These are phyloP conservation scores for Oxystoma pomonae DNA, from an alignment of 2,888 invertebrate species.

Conservation along the genomic window DNA sequence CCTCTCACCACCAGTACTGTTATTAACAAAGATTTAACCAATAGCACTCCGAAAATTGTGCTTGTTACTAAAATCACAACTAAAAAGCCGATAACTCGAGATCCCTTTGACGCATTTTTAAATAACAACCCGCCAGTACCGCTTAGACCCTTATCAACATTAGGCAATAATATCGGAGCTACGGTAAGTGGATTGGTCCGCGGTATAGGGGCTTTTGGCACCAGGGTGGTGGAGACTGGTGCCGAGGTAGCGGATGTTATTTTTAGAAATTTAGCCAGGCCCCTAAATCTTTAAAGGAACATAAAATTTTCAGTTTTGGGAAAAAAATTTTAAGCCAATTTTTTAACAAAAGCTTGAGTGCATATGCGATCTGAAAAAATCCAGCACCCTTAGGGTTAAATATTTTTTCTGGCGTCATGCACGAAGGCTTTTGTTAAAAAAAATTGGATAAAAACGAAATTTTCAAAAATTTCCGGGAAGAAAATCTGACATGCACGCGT, in stretches of 20 bases:
- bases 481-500: too few species aligned
- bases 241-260: slow-evolving; percentile 43
- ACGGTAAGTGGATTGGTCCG: slow-evolving; percentile 40
- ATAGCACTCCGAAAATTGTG: slow-evolving; percentile 10
- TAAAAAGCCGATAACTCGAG: slow-evolving; percentile 14
- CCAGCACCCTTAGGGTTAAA: too few species aligned
- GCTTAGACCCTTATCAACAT: slow-evolving; percentile 26
- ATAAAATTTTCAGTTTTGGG: too few species aligned
- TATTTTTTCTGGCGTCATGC: too few species aligned
- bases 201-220: slow-evolving; percentile 33
- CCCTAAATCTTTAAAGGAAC: slow-evolving; percentile 18
- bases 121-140: slow-evolving; percentile 24
- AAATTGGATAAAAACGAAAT: too few species aligned
- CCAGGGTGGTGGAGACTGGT: slow-evolving; percentile 41
- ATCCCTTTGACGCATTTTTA: slow-evolving; percentile 23
- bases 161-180: slow-evolving; percentile 33
- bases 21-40: slow-evolving; percentile 18
- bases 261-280: slow-evolving; percentile 28
- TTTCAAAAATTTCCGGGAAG: too few species aligned
- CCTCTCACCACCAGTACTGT: slow-evolving; percentile 16
- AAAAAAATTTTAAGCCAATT: too few species aligned
- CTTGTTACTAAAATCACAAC: slow-evolving; percentile 19
- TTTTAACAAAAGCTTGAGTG: too few species aligned
- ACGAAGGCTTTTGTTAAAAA: too few species aligned
- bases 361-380: too few species aligned